A percentile compares a stretch with the other conserved stretches of the same genome.
These are phyloP conservation scores for Chloroceryle inda DNA, from an alignment of 2,797 vertebrate genomes.

Conservation along the genomic window DNA sequence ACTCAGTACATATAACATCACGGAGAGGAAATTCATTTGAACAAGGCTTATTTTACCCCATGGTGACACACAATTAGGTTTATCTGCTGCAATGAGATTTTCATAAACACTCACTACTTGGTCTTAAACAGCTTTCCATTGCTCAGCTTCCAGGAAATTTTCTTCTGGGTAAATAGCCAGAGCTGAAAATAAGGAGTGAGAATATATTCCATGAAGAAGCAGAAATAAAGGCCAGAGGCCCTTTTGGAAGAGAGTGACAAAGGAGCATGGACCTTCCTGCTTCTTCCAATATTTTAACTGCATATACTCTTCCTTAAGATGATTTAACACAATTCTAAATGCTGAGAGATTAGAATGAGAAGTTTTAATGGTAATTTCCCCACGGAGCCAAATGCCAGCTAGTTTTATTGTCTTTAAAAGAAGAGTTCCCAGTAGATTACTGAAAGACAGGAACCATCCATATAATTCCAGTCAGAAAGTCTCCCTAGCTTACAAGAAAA, in stretches of 20 bases:
- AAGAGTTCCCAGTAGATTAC: neutral
- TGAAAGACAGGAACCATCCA: neutral
- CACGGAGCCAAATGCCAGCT: neutral
- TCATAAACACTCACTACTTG: neutral
- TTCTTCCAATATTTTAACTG: neutral
- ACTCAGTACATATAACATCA: neutral
- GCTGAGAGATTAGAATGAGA: neutral
- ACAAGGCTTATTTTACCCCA: neutral
- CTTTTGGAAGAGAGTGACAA: neutral
- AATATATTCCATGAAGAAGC: neutral
- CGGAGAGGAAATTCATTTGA: neutral
- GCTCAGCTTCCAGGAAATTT: conserved; percentile 6
- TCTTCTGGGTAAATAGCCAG: neutral
- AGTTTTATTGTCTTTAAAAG: neutral
- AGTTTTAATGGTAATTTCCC: neutral
- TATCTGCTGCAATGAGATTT: conserved; percentile 37
- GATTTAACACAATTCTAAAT: neutral
- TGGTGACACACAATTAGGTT: conserved; percentile 5
- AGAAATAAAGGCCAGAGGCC: neutral
- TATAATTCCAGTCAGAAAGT: neutral
- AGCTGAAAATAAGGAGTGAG: neutral
- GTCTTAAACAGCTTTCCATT: neutral
- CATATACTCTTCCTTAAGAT: neutral
- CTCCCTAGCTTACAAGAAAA: neutral
- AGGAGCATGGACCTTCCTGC: neutral